phyloP scores from a whole-genome alignment of 2,113 vertebrate species.

The Asarcornis scutulata region DNA sequence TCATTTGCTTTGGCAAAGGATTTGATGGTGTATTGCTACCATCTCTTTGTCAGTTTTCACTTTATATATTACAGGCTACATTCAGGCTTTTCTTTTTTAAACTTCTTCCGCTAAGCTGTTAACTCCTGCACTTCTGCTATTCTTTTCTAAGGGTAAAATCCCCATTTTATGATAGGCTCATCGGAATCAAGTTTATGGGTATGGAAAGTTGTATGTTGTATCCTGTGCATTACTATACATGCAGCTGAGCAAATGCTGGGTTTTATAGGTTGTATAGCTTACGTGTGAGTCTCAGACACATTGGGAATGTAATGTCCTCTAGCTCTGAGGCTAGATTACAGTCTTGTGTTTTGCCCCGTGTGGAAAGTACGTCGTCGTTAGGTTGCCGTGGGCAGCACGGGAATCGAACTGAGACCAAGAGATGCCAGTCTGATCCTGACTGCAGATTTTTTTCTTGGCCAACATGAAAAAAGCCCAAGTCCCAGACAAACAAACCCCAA shows the following conservation, averaged over 20 bases:
- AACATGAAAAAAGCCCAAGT: background rate
- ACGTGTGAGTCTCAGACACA: background rate
- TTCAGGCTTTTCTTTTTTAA: background rate
- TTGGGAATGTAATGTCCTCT: background rate
- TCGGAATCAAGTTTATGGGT: background rate
- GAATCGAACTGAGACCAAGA: background rate
- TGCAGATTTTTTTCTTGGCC: background rate
- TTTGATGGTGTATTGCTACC: conserved; percentile 58
- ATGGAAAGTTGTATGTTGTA: background rate
- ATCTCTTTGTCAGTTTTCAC: conserved; percentile 53
- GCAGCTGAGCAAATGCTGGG: background rate
- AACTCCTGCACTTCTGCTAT: background rate
- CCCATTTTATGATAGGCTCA: background rate
- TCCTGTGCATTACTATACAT: background rate
- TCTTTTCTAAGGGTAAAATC: background rate
- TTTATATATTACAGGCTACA: background rate
- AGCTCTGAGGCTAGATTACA: background rate
- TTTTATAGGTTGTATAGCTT: background rate
- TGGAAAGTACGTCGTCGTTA: background rate
- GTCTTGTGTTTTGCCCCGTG: background rate
- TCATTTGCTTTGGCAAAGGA: conserved; percentile 54
- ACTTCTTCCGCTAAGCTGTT: background rate
- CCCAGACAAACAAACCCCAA: background rate
- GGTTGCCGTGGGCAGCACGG: background rate
- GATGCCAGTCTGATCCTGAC: background rate